phyloP scores from a whole-genome alignment of 2,113 vertebrate species.

The Hippocampus abdominalis region DNA sequence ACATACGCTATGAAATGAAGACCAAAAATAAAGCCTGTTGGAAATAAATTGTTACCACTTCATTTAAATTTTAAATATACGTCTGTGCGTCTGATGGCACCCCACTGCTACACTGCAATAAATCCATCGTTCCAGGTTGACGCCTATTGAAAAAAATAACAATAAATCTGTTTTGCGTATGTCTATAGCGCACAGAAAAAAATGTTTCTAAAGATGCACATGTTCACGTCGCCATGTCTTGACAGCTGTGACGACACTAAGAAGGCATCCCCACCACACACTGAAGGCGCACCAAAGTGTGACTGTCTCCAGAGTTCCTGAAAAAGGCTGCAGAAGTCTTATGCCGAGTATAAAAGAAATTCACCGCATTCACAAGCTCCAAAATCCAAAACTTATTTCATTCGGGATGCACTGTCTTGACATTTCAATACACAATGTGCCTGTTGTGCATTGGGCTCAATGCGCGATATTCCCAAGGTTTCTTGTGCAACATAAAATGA shows the following conservation, averaged over 20 bases:
- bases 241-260: background rate
- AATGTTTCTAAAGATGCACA: background rate
- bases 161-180: background rate
- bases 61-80: too few relatives aligned
- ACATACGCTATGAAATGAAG: too few relatives aligned
- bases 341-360: background rate
- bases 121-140: background rate
- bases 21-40: too few relatives aligned
- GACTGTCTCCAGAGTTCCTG: background rate
- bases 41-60: too few relatives aligned
- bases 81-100: too few relatives aligned
- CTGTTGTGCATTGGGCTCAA: background rate
- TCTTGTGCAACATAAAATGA: background rate
- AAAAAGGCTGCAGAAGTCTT: background rate
- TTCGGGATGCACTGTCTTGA: background rate
- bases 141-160: background rate
- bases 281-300: background rate
- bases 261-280: background rate
- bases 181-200: background rate
- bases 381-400: background rate
- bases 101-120: too few relatives aligned
- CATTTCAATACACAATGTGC: background rate
- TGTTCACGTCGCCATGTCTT: background rate
- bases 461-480: background rate
- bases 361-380: background rate